These are phyloP conservation scores for Zosterops lateralis DNA, from an alignment of 2,113 vertebrate genomes.

Conservation along the genomic window DNA sequence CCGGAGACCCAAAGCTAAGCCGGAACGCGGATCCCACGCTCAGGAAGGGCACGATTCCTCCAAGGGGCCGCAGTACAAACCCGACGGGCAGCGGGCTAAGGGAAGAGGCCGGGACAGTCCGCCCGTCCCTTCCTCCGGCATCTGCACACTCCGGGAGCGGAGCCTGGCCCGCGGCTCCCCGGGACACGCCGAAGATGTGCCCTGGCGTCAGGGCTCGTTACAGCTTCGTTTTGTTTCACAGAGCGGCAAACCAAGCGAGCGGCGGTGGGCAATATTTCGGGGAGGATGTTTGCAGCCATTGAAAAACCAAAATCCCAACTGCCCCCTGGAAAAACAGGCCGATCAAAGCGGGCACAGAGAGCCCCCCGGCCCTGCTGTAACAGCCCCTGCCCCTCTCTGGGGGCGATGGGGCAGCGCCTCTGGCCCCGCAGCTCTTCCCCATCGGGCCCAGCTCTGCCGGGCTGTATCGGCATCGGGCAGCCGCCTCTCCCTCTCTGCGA, in stretches of 20 bases:
- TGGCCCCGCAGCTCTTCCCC: background rate
- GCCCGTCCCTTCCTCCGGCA: background rate
- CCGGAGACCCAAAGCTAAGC: background rate
- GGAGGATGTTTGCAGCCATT: background rate
- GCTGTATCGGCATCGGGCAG: background rate
- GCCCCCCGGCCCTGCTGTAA: background rate
- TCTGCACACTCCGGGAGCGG: background rate
- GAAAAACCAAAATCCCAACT: background rate
- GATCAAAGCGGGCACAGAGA: background rate
- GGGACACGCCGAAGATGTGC: background rate
- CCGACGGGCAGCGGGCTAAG: background rate
- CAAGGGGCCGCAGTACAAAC: background rate
- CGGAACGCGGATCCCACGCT: background rate
- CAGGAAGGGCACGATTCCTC: background rate
- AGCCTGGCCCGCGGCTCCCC: background rate
- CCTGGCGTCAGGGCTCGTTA: background rate
- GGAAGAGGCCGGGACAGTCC: background rate
- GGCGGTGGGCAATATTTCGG: background rate
- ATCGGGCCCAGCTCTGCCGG: background rate
- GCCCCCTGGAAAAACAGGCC: background rate
- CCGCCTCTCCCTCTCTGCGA: background rate
- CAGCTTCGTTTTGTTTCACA: background rate
- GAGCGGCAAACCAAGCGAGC: background rate
- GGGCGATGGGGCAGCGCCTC: background rate
- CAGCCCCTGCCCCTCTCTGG: background rate